phyloP scores from a whole-genome alignment of 2,888 invertebrate genomes.

The Leucophora obtusa region DNA sequence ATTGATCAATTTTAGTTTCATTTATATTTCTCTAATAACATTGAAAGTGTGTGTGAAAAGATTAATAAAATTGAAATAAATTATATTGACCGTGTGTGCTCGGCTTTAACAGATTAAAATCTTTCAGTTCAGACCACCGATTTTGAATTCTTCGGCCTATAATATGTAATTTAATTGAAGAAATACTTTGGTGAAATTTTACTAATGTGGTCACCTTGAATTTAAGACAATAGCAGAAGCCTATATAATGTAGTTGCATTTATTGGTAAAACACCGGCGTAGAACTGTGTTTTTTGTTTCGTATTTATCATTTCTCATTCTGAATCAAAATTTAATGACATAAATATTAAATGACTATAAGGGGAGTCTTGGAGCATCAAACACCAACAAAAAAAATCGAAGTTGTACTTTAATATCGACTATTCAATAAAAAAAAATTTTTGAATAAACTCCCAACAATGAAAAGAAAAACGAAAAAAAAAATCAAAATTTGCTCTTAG shows the following conservation, averaged over 20 bases:
- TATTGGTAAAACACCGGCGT: slow-evolving; percentile 41
- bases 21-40: no score
- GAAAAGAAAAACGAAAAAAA: slow-evolving; percentile 3
- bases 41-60: no score
- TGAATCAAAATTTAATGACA: slow-evolving; percentile 62
- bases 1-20: no score
- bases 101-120: no score
- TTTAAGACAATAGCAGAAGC: slow-evolving; percentile 40
- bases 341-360: slow-evolving; percentile 62
- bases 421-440: slow-evolving; percentile 47
- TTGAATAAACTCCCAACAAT: slow-evolving; percentile 9
- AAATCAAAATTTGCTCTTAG: slow-evolving; percentile 5
- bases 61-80: no score
- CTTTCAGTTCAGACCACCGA: no score
- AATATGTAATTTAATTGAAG: no score
- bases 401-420: background rate
- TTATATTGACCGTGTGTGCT: no score
- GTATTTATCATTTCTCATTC: slow-evolving; percentile 29
- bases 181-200: no score
- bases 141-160: no score
- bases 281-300: slow-evolving; percentile 4
- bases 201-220: slow-evolving; percentile 33
- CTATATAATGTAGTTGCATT: slow-evolving; percentile 47
- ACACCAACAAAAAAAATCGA: slow-evolving; percentile 28
- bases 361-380: slow-evolving; percentile 47